Evolutionary conservation across 2,113 vertebrate species (phyloP), one percentile per base, ranked within the genome.

Genomic region (Onychorhynchus coronatus): DNA sequence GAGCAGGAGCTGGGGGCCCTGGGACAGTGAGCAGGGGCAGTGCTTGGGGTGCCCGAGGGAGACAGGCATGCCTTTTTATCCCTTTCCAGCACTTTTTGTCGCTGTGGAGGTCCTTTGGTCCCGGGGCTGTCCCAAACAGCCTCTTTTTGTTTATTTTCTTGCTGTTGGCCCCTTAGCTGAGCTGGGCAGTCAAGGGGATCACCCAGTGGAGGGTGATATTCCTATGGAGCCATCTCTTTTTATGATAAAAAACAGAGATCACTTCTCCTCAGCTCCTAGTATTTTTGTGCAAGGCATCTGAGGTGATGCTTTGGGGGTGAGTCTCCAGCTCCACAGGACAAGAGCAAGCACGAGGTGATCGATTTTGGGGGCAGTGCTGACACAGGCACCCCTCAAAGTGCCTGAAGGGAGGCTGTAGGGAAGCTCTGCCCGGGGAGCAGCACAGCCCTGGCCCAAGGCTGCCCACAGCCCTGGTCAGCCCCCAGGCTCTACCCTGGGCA

Each of bases 1-100:
- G 81, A 50, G 39, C 56, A 70, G 66, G 27, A 47, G 30, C 80
- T 12, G 85, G 16, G 33, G 11, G 21, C 13, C 12, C 15, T 2
- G 7, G 12, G 6, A 1, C 28, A 8, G 37, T 8, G 14, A 79
- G 52, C 85, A 62, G 70, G 10, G 50, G 27, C 41, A 41, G 73
- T 0, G 2, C 3, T 22, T 15, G 50, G 6, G 5, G 3, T 12
- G 14, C 5, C 17, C 1, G 30, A 8, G 2, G 8, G 11, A 5
- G 3, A 31, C 49, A 17, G 50, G 6, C 16, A 2, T 0, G 0
- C 20, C 22, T n/a, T 35, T 81, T 55, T 59, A 30, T 12, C 21
- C 9, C 2, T 74, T 88, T 81, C 6, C 33, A 20, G 59, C 35
- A 23, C 42, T 9, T 94, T 85, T 67, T 68, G 14, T 49, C 3